Evolutionary conservation across 2,888 invertebrate genomes (phyloP), one percentile per base, ranked within the genome.

Genomic region (Syritta pipiens): DNA sequence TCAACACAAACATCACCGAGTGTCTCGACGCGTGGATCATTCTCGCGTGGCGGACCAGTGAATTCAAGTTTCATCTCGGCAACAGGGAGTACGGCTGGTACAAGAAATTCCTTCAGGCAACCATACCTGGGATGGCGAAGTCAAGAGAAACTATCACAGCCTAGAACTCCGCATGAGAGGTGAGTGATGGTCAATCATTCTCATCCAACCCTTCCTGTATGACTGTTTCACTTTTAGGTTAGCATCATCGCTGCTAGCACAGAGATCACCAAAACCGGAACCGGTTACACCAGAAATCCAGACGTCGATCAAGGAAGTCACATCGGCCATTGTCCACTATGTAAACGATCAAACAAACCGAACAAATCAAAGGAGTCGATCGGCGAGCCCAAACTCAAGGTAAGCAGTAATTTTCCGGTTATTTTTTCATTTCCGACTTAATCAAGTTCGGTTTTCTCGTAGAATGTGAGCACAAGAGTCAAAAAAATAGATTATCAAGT

Each of bases 321-420:
- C 96, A 81, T 96, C 96, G 83, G 96, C 96, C 48, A 96, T 97
- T 84, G 96, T 96, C 62, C 96, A 96, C 88, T 96, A 96, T 91
- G 96, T 96, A 77, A 93, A 93, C 81, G 93, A 93, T 92, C 84
- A 92, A 91, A 86, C 93, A 91, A 69, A 91, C 90, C 59, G 92
- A 91, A 83, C 84, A 55, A 81, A 85, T 89, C 82, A 91, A 89
- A 87, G 88, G 88, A 85, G 88, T 79, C 84, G 88, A 82, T 89
- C 88, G 74, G 83, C 88, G 83, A 89, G 89, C 84, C 89, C 89
- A 51, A 89, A 87, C 84, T 87, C 88, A 83, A 88, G 89, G 89
- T 89, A 86, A 85, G 85, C 82, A 3, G 22, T 1, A 7, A 5
- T 24, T 5, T 19, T n/a, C 9, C 28, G 9, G n/a, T 17, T 37